Evolutionary conservation across 1,140 invertebrate species (phyloP).

Genomic region (Drosophila ananassae): DNA sequence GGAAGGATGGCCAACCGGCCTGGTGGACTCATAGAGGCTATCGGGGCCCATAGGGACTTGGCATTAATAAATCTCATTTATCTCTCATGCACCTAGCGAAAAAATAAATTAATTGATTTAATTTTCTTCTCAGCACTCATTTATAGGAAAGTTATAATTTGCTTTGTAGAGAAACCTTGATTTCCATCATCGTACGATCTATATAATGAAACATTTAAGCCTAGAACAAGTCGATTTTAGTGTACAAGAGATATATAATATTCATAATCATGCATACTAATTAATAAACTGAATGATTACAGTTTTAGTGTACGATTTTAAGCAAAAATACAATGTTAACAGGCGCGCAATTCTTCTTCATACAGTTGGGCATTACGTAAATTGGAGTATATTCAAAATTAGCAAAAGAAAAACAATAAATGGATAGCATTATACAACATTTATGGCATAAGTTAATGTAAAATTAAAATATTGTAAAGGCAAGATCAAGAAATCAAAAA

Average conservation of each 20-base stretch:
- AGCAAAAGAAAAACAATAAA: conserved; percentile 22
- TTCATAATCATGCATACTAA: conserved; percentile 12
- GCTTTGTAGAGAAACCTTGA: conserved; percentile 38
- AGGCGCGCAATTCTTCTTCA: conserved; percentile 59
- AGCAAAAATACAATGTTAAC: conserved; percentile 62
- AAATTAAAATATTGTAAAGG: conserved; percentile 60
- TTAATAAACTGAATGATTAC: conserved; percentile 19
- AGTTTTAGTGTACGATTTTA: conserved; percentile 72
- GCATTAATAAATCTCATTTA: conserved; percentile 40
- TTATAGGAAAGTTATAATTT: conserved; percentile 46
- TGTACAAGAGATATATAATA: conserved; percentile 50
- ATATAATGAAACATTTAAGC: conserved; percentile 41
- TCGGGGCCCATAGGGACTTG: conserved; percentile 52
- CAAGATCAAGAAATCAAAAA: conserved; percentile 52
- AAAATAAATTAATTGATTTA: conserved; percentile 21
- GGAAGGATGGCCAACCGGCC: conserved; percentile 10
- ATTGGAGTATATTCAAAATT: conserved; percentile 23
- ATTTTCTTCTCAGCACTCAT: conserved; percentile 50
- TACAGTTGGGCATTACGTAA: conserved; percentile 57
- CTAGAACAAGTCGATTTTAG: conserved; percentile 79
- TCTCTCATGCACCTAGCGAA: conserved; percentile 66
- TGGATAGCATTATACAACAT: conserved; percentile 47
- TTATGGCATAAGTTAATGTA: conserved; percentile 65
- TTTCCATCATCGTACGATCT: conserved; percentile 43
- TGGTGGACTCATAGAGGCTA: conserved; percentile 64